Evolutionary conservation across 2,888 invertebrate genomes (phyloP), one percentile per base, ranked within the genome.

Genomic region (Phaedon cochleariae): DNA sequence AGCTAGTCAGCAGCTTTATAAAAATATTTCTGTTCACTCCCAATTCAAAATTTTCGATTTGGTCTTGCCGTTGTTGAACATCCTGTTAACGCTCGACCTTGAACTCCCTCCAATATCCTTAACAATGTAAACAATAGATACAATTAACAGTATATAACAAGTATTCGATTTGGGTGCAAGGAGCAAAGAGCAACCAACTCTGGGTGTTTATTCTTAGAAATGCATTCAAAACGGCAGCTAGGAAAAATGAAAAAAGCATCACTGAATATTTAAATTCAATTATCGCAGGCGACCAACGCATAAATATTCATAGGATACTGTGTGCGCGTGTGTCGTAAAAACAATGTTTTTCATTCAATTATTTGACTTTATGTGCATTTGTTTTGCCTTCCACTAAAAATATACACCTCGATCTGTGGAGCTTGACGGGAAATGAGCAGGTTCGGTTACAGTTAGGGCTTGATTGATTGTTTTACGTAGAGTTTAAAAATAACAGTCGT

Each of bases 201-300:
- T n/a, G n/a, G 31, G 2, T 10, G 15, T 41, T 41, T 41, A 41
- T 41, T 41, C 15, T 41, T 41, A 10, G 31, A 26, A 26, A 26
- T 34, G 34, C 12, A 34, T 34, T 34, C 34, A 10, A 12, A 34
- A 34, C 41, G 41, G 4, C n/a, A 41, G 15, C 41, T 15, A n/a
- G 12, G 41, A 15, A 15, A 41, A 41, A 41, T 34, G 15, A 41
- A 41, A 41, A 41, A 41, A 41, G 45, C 57, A 45, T 45, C 21
- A 22, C 41, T 57, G 57, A 57, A 57, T 46, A 57, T 57, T 57
- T 31, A 41, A 57, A 57, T 45, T 57, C 45, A 57, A 57, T 46
- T 22, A 57, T 26, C 37, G 29, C 45, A 45, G 26, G 57, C 22
- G 45, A 29, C 17, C 15, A 46, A 9, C 45, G 29, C 21, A 57